Conservation (phyloP, 2,888 invertebrate genomes). For the Aphidius colemani region DNA sequence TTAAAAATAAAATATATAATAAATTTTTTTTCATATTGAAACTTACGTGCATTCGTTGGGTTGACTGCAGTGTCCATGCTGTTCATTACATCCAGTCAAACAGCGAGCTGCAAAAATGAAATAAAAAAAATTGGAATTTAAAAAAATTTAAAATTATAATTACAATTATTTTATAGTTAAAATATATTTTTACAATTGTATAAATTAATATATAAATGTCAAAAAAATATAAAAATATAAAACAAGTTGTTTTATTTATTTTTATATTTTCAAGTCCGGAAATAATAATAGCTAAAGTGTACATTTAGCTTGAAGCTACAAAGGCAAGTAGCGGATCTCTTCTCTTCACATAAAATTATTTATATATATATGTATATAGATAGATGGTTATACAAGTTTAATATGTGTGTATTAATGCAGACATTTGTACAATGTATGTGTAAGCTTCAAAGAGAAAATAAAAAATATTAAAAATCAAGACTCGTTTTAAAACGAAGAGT, state of each 20-base stretch:
- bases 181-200: conserved; percentile 7
- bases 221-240: not conserved
- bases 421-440: conserved; percentile 19
- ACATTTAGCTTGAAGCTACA: conserved; percentile 44
- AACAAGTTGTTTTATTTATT: no score
- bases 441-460: conserved; percentile 21
- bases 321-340: conserved; percentile 16
- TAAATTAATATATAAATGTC: conserved; percentile 7
- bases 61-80: conserved; percentile 87
- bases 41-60: conserved; percentile 98
- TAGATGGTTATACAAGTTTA: not conserved
- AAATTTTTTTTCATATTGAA: conserved; percentile 36
- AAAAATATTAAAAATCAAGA: conserved; percentile 5
- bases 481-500: conserved; percentile 9
- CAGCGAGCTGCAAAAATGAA: conserved; percentile 83
- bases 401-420: no score
- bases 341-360: no score
- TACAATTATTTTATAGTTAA: no score
- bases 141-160: not conserved
- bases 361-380: conserved; percentile 12
- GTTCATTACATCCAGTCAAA: conserved; percentile 87
- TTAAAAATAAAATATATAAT: conserved; percentile 1
- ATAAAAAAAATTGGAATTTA: conserved; percentile 46
- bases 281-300: conserved; percentile 40
- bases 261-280: conserved; percentile 41